Evolutionary conservation across 2,113 vertebrate species (phyloP).

Genomic region (Chitala chitala): DNA sequence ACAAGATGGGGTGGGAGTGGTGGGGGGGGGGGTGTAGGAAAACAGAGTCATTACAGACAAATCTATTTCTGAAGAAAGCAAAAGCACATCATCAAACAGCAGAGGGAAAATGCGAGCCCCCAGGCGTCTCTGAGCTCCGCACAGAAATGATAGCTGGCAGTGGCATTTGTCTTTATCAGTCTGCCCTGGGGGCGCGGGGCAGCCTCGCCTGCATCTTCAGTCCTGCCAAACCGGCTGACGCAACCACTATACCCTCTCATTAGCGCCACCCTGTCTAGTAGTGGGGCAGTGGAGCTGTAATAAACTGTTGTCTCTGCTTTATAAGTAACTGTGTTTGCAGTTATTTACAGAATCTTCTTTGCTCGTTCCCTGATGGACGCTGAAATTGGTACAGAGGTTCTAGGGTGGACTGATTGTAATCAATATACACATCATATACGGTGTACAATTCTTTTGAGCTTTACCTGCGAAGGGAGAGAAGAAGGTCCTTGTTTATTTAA

Average conservation of each 20-base stretch:
- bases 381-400: too few relatives aligned
- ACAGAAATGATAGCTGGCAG: conserved; percentile 62
- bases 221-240: conserved; percentile 30
- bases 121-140: conserved; percentile 43
- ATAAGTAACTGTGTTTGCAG: too few relatives aligned
- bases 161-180: conserved; percentile 75
- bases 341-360: too few relatives aligned
- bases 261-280: neutral
- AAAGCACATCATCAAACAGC: conserved; percentile 76
- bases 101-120: conserved; percentile 61
- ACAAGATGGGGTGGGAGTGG: conserved; percentile 31
- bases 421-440: too few relatives aligned
- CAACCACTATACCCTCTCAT: conserved; percentile 36
- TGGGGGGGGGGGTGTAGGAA: conserved; percentile 53
- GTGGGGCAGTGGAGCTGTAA: too few relatives aligned
- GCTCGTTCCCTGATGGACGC: too few relatives aligned
- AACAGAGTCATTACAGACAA: conserved; percentile 74
- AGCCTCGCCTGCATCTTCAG: conserved; percentile 27
- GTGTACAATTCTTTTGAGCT: too few relatives aligned
- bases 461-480: too few relatives aligned
- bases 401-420: too few relatives aligned
- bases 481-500: too few relatives aligned
- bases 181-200: conserved; percentile 39
- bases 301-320: too few relatives aligned
- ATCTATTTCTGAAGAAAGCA: conserved; percentile 75